Evolutionary conservation across 1,140 invertebrate genomes (phyloP).

Genomic region (Drosophila guanche): DNA sequence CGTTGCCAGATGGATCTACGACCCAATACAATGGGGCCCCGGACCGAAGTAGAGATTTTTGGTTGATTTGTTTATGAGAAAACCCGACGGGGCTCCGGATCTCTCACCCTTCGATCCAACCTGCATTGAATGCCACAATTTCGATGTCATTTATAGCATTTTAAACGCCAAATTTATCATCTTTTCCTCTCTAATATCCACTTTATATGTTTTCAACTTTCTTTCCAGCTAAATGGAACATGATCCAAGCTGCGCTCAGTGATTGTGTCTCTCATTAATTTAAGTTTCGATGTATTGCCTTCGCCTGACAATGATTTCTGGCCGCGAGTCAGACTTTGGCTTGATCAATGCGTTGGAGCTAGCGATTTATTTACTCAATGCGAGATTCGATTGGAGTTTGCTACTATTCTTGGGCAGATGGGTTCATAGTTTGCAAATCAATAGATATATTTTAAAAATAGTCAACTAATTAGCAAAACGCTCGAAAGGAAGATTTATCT

Average conservation of each 20-base stretch:
- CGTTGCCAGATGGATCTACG: slow-evolving; percentile 43
- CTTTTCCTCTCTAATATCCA: slow-evolving; percentile 2
- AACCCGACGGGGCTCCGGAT: slow-evolving; percentile 39
- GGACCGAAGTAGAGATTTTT: slow-evolving; percentile 17
- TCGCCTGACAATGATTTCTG: slow-evolving; percentile 46
- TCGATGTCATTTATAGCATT: slow-evolving; percentile 65
- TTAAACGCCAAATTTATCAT: slow-evolving; percentile 65
- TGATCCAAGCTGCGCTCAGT: slow-evolving; percentile 19
- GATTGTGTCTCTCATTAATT: slow-evolving; percentile 34
- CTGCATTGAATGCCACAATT: slow-evolving; percentile 24
- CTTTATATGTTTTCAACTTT: slow-evolving; percentile 55
- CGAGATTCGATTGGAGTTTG: slow-evolving; percentile 9
- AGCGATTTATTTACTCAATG: slow-evolving; percentile 24
- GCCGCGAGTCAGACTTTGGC: not conserved
- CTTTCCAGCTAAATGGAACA: slow-evolving; percentile 46
- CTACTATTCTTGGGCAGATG: slow-evolving; percentile 33
- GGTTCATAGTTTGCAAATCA: slow-evolving; percentile 8
- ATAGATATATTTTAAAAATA: not conserved
- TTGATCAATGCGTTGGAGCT: slow-evolving; percentile 23
- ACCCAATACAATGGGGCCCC: slow-evolving; percentile 46
- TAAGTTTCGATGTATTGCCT: slow-evolving; percentile 15
- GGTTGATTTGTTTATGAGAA: slow-evolving; percentile 69
- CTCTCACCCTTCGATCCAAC: slow-evolving; percentile 13
- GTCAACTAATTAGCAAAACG: not conserved
- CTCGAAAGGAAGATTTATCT: too few relatives aligned